Base-by-base conservation (phyloP, 1,140 invertebrate species). In the Pseudomyrmex cubaensis region DNA sequence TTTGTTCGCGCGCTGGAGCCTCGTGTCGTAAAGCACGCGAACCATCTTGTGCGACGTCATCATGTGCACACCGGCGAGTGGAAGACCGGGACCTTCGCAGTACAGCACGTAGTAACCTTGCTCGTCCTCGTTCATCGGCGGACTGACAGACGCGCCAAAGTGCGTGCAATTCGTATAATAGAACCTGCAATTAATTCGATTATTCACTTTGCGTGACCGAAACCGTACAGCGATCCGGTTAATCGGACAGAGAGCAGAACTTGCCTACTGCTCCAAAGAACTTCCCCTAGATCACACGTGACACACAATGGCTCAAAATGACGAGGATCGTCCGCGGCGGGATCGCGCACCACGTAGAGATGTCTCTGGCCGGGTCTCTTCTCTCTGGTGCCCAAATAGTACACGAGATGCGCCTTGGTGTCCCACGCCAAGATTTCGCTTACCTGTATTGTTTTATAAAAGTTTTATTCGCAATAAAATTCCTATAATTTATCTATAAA, bases 361-460 rank as follows among this genome's bases (percentile, higher is more conserved):
- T 99, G 98, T 76, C 96, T 95, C 92, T 98, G 97, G 4, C 98
- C 97, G 1, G 98, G 97, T 91, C 96, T 96, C 70, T 96, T 95
- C 75, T 97, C 97, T 89, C 97, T 96, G 61, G 97, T 98, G 0
- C 95, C 97, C 90, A 97, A 95, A 95, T 97, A 98, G 93, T 96
- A 98, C 94, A 99, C 97, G 88, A 97, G 94, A 93, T 98, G 96
- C 91, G 96, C 96, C 59, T 96, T 95, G 82, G 97, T 97, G 94
- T 98, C 97, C 97, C 98, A 99, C 15, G 97, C 97, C 62, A 98
- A 95, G 89, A 99, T 98, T 90, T 96, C 95, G 54, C 95, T 95
- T n/a, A 95, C 95, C 95, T 95, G 73, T 73, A 35, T 54, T 54
- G 20, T 62, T 62, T 13, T 13, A 2, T 62, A 8, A 10, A 62